Percentiles rank a stretch among this genome's conserved stretches.
Evolutionary conservation across 2,113 vertebrate species (phyloP).

Genomic region (Mirza zaza): DNA sequence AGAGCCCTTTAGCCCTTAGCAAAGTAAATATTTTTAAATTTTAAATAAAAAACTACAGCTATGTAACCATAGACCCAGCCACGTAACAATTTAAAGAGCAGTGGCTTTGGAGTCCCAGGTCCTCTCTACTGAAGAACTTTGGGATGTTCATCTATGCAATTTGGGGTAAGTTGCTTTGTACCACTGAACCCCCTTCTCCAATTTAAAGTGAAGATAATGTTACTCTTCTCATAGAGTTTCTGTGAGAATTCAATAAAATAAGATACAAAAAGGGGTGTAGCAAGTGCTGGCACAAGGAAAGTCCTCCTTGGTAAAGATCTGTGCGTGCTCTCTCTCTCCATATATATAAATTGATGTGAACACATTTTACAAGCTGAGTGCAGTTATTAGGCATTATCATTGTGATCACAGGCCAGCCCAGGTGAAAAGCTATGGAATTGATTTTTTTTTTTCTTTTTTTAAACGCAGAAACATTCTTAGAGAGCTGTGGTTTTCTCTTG

Average conservation of each 20-base stretch:
- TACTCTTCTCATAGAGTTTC: neutral
- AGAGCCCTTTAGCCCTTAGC: no score
- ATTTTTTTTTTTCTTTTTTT: neutral
- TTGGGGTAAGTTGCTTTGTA: neutral
- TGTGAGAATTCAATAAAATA: neutral
- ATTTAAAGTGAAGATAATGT: neutral
- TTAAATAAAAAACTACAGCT: neutral
- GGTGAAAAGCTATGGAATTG: neutral
- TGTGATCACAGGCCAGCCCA: neutral
- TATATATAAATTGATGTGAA: neutral
- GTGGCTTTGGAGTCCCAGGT: neutral
- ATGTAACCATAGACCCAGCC: neutral
- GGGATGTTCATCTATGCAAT: neutral
- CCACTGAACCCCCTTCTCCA: neutral
- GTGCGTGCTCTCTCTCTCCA: neutral
- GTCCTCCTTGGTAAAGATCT: neutral
- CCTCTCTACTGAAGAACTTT: neutral
- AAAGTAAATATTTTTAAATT: neutral
- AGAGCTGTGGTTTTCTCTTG: neutral
- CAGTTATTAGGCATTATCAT: neutral
- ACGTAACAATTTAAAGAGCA: neutral
- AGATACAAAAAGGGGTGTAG: neutral
- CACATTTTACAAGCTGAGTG: neutral
- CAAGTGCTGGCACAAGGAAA: neutral
- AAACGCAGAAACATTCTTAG: slow-evolving; percentile 5